Base-by-base conservation (phyloP, 2,797 vertebrate species). In the Eidolon dupreanum region DNA sequence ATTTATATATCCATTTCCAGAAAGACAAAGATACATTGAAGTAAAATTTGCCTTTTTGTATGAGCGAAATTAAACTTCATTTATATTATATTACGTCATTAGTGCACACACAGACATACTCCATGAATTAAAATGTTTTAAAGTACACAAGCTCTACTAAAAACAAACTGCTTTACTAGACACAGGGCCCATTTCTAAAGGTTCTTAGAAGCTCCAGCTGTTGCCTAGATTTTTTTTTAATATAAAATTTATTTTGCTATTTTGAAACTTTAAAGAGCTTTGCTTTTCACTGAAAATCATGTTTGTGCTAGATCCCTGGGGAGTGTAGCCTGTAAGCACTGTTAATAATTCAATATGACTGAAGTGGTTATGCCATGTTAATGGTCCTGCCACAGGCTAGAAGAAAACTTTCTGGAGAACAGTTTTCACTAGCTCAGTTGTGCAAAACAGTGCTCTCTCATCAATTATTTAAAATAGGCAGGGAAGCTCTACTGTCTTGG, bases 221-320 rank as follows among this genome's bases (percentile, higher is more conserved):
- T 81, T 97, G 83, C 83, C 87, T 95, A 43, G 49, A 38, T 70
- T 91, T 91, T 71, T 90, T 91, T 89, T 66, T 38, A 24, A 92
- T 87, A 90, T 78, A n/a, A 95, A 94, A 92, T 93, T 95, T 79
- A 93, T 93, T 94, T 97, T 97, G 61, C 71, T 94, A n/a, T 84
- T 96, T 96, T 94, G 75, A 96, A 90, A 95, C n/a, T 1, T 97
- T 96, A 95, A 97, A 77, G 70, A 94, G 71, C 65, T 94, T 96
- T 96, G 49, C 83, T 97, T 95, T 93, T 79, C 68, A 57, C 94
- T 93, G 88, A 88, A 95, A 97, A 96, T 93, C 91, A 53, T 83
- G 38, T 97, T 97, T 97, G 84, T 96, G 66, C 91, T 90, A 8
- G 75, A 75, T 93, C 96, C 89, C 96, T 95, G 33, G 87, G 70